Percentiles rank a stretch among this genome's conserved stretches.
Evolutionary conservation across 2,113 vertebrate genomes (phyloP).

Genomic region (Nesoenas mayeri): DNA sequence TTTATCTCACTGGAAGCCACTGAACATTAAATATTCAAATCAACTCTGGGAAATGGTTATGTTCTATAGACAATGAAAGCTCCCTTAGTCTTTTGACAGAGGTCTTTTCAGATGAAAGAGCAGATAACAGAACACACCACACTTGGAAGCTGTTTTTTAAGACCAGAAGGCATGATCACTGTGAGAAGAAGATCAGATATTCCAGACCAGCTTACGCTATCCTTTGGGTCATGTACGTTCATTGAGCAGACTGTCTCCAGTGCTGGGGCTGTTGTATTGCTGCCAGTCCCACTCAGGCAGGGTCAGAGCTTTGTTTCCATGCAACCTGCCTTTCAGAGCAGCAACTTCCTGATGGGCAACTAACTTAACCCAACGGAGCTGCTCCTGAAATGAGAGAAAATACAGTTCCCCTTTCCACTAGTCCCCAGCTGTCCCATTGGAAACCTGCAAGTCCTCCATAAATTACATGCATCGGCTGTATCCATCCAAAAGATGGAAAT

Average conservation of each 20-base stretch:
- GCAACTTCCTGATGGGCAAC: neutral
- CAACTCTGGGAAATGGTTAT: neutral
- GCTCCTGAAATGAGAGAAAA: neutral
- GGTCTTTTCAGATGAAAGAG: neutral
- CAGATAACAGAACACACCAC: neutral
- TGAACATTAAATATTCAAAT: neutral
- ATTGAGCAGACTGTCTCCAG: neutral
- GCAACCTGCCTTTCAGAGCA: neutral
- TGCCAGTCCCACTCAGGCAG: neutral
- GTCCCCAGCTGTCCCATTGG: neutral
- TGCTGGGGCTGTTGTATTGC: neutral
- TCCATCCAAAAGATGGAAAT: slow-evolving; percentile 16
- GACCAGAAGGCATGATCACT: neutral
- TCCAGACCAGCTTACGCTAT: neutral
- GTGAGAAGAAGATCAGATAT: neutral
- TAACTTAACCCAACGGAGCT: neutral
- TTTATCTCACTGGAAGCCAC: neutral
- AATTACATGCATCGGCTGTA: neutral
- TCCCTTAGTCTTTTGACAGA: neutral
- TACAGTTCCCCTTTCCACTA: neutral
- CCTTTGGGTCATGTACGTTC: neutral
- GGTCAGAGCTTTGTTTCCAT: neutral
- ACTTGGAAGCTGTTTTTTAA: neutral
- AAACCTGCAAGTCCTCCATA: neutral
- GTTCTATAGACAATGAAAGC: neutral